These are phyloP conservation scores for Iselma pallidipennis DNA, from an alignment of 2,888 invertebrate species.

Conservation along the genomic window DNA sequence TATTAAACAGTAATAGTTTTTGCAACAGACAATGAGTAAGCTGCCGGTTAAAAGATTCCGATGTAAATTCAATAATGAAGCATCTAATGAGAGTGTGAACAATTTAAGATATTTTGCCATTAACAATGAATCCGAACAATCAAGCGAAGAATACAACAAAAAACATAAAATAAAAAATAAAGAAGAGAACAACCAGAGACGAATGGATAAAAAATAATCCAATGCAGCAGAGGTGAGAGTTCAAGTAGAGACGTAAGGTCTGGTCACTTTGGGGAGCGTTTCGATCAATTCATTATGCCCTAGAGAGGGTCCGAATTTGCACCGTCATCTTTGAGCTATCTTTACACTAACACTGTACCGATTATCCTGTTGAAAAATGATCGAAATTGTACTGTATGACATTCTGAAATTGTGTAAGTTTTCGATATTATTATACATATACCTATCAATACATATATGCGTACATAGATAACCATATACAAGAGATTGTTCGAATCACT, in stretches of 20 bases:
- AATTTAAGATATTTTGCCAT: background rate
- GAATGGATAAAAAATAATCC: conserved; percentile 12
- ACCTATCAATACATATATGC: background rate
- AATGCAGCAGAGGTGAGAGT: conserved; percentile 46
- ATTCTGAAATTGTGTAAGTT: background rate
- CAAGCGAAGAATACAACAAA: no score
- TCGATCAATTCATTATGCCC: conserved; percentile 55
- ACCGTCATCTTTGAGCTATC: conserved; percentile 49
- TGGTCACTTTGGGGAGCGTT: conserved; percentile 50
- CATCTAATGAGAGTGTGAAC: background rate
- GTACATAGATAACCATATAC: background rate
- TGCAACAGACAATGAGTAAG: background rate
- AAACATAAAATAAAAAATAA: no score
- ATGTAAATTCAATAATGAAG: background rate
- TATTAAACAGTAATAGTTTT: background rate
- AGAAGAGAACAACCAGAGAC: no score
- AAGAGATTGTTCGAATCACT: background rate
- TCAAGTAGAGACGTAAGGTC: conserved; percentile 41
- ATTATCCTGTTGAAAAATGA: conserved; percentile 41
- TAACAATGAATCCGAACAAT: no score
- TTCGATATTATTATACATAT: background rate
- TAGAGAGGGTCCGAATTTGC: conserved; percentile 52
- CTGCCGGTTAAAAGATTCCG: background rate
- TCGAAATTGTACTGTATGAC: conserved; percentile 15
- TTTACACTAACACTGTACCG: conserved; percentile 36